Conservation (phyloP, 2,888 invertebrate genomes). For the Drosophila koepferae region DNA sequence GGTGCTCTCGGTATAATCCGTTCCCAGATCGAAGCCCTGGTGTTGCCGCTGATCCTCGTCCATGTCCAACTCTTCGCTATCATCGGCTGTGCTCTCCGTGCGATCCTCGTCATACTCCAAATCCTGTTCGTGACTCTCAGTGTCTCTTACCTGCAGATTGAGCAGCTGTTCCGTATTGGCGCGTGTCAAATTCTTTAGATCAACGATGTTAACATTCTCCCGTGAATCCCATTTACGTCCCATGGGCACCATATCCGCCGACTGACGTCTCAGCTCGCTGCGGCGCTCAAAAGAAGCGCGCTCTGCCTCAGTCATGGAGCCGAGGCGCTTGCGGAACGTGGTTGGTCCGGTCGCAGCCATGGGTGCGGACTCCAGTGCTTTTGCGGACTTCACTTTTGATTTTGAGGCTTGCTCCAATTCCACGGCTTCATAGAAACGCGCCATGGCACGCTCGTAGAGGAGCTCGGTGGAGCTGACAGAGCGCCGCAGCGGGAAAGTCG, state of each 20-base stretch:
- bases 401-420: slow-evolving; percentile 90
- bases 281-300: slow-evolving; percentile 85
- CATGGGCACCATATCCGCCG: slow-evolving; percentile 85
- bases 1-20: slow-evolving; percentile 88
- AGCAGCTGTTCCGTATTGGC: slow-evolving; percentile 50
- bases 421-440: slow-evolving; percentile 91
- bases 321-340: slow-evolving; percentile 85
- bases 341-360: slow-evolving; percentile 24
- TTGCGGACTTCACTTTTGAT: slow-evolving; percentile 66
- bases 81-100: slow-evolving; percentile 82
- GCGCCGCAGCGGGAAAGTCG: slow-evolving; percentile 87
- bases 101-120: slow-evolving; percentile 57
- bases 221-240: slow-evolving; percentile 82
- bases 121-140: slow-evolving; percentile 53
- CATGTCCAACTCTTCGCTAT: slow-evolving; percentile 72
- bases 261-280: slow-evolving; percentile 85
- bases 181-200: slow-evolving; percentile 55
- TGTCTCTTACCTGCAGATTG: slow-evolving; percentile 41
- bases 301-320: slow-evolving; percentile 86
- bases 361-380: slow-evolving; percentile 33
- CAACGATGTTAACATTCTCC: slow-evolving; percentile 71
- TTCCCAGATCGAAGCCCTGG: slow-evolving; percentile 86
- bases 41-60: slow-evolving; percentile 54
- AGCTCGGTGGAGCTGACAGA: slow-evolving; percentile 94
- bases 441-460: slow-evolving; percentile 93